phyloP scores from a whole-genome alignment of 64 coral and sea anemone genomes.

The Montipora efflorescens region DNA sequence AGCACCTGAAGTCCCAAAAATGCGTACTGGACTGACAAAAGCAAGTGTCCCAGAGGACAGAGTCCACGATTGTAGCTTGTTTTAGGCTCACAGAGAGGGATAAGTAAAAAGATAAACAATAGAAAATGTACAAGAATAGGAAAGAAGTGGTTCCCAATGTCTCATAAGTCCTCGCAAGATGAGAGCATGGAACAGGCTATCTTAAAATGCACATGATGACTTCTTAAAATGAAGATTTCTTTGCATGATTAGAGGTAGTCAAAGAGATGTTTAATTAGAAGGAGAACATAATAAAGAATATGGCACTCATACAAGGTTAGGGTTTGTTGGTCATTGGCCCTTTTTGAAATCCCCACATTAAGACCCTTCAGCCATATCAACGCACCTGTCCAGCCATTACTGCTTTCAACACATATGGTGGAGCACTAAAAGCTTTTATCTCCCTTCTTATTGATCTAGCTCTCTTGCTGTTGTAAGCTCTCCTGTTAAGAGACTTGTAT shows the following conservation, averaged over 20 bases:
- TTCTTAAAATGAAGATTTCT: background rate
- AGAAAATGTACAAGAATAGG: no score
- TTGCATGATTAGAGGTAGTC: background rate
- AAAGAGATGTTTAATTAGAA: background rate
- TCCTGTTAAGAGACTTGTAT: constrained; percentile 47
- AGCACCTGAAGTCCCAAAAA: no score
- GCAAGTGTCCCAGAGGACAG: no score
- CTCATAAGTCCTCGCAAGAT: no score
- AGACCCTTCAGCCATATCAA: background rate
- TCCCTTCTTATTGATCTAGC: constrained; percentile 68
- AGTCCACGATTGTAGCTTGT: no score
- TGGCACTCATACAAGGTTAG: background rate
- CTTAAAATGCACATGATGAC: background rate
- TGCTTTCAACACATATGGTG: constrained; percentile 91
- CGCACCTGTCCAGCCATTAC: constrained; percentile 93
- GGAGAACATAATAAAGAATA: background rate
- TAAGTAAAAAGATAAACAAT: no score
- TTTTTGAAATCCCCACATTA: no score
- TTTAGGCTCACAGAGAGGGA: no score
- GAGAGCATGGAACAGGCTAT: background rate
- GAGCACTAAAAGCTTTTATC: constrained; percentile 87
- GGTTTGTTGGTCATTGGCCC: no score
- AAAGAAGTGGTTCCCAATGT: no score
- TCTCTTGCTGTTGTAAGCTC: constrained; percentile 73
- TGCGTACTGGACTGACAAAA: no score